Percentiles rank a stretch among this genome's conserved stretches.
These are phyloP conservation scores for Accipiter cooperii DNA, from an alignment of 2,113 vertebrate genomes.

Conservation along the genomic window DNA sequence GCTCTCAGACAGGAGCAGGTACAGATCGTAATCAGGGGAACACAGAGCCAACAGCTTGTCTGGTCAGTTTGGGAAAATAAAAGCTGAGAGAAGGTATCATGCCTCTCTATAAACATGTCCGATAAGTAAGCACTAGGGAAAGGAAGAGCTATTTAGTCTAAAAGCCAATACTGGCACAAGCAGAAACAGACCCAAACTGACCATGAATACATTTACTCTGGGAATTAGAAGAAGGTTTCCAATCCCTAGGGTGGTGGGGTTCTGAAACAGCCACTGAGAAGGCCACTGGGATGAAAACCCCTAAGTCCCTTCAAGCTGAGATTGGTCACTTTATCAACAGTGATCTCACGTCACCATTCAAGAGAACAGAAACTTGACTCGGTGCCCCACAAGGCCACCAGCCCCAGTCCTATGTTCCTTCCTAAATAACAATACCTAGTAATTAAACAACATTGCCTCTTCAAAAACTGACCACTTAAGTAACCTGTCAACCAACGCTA, in stretches of 20 bases:
- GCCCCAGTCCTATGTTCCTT: not conserved
- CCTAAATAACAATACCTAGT: not conserved
- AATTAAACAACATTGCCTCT: not conserved
- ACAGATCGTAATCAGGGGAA: not conserved
- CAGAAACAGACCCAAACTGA: not conserved
- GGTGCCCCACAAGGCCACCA: not conserved
- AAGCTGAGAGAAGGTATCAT: not conserved
- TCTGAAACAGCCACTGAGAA: not conserved
- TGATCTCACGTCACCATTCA: not conserved
- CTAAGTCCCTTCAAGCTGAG: not conserved
- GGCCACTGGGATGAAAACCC: not conserved
- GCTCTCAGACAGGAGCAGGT: not conserved
- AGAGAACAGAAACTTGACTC: not conserved
- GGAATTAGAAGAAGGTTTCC: not conserved
- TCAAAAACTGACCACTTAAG: not conserved
- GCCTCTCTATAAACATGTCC: not conserved
- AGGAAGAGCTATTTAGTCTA: not conserved
- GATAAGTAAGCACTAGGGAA: not conserved
- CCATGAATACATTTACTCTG: not conserved
- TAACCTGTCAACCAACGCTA: not conserved
- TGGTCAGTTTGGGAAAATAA: not conserved
- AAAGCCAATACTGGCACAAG: not conserved
- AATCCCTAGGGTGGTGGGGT: not conserved
- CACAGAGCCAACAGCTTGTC: not conserved
- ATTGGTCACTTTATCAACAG: not conserved